Base-by-base conservation (phyloP, 2,113 vertebrate genomes). In the Vidua macroura region DNA sequence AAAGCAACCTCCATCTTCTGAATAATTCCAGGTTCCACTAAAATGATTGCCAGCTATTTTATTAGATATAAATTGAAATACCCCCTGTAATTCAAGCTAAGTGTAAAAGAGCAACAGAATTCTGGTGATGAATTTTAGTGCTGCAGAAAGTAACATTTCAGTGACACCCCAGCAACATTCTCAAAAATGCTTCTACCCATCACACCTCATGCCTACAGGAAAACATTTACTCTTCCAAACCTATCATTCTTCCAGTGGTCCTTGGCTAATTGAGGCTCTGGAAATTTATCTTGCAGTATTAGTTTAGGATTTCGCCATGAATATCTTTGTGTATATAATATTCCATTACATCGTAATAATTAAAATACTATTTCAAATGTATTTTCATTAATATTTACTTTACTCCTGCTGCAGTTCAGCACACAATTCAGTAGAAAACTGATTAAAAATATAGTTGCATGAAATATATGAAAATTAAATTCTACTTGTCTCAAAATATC, bases 331-430 rank as follows among this genome's bases (percentile, higher is more conserved):
- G 16, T 35, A n/a, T 51, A 31, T 70, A 70, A 58, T 53, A n/a
- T 7, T 46, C 46, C 37, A 52, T n/a, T 23, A 27, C 24, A 69
- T 52, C 51, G 74, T 93, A 59, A 49, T 81, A 89, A 90, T 79
- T 86, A 83, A 80, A 94, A 56, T n/a, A 83, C 33, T 51, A 62
- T 28, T 28, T 78, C 43, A 74, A 89, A 83, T 48, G 8, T 75
- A n/a, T 81, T 94, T 91, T 72, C 74, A 70, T 83, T 89, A 84
- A 70, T 77, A 84, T 81, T 94, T 87, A 67, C 64, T 82, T 93
- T 66, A 75, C 18, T 87, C 8, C 37, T 60, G 59, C 83, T 46
- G 51, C 64, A 85, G 62, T 64, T 96, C 80, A 77, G 66, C 58
- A 63, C 25, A 67, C n/a, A 84, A 43, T 43, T 59, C 58, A 68